These are phyloP conservation scores for Drosophila mayri DNA, from an alignment of 1,140 invertebrate species.

Conservation along the genomic window DNA sequence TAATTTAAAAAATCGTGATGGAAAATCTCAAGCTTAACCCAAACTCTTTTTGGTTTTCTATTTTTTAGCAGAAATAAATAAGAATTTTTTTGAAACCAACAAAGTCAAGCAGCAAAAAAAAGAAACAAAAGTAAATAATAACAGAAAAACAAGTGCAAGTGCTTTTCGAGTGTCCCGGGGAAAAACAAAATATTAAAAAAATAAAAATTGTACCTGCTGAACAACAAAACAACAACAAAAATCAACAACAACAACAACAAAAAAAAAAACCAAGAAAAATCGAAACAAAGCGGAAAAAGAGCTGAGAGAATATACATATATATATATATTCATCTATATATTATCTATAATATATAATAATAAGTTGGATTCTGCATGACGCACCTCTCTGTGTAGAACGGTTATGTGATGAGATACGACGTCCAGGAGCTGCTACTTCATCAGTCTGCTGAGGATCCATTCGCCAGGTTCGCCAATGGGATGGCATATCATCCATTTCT, in stretches of 20 bases:
- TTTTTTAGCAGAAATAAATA: conserved; percentile 27
- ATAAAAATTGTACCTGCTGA: conserved; percentile 57
- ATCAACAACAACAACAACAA: neutral
- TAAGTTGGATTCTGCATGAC: conserved; percentile 60
- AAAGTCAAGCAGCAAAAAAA: conserved; percentile 18
- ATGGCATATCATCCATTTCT: conserved; percentile 90
- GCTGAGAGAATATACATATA: too few species aligned
- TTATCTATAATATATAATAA: conserved; percentile 1
- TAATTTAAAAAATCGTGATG: neutral
- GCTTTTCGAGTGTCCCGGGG: conserved; percentile 13
- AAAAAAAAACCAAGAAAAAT: conserved; percentile 3
- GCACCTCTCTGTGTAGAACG: conserved; percentile 76
- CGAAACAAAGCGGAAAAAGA: neutral
- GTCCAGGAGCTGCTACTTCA: conserved; percentile 87
- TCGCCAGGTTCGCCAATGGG: conserved; percentile 87
- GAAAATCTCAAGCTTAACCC: conserved; percentile 24
- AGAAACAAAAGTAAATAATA: conserved; percentile 3
- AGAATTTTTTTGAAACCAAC: conserved; percentile 37
- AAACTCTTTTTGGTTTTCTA: conserved; percentile 14
- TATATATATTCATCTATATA: conserved; percentile 11
- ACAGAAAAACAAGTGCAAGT: conserved; percentile 22
- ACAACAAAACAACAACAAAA: conserved; percentile 23
- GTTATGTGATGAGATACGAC: conserved; percentile 86
- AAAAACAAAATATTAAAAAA: neutral
- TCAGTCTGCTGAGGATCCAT: conserved; percentile 88